Percentiles rank a stretch among this genome's conserved stretches.
phyloP scores from a whole-genome alignment of 2,888 invertebrate genomes.

The Eueremaeus valkanovi region DNA sequence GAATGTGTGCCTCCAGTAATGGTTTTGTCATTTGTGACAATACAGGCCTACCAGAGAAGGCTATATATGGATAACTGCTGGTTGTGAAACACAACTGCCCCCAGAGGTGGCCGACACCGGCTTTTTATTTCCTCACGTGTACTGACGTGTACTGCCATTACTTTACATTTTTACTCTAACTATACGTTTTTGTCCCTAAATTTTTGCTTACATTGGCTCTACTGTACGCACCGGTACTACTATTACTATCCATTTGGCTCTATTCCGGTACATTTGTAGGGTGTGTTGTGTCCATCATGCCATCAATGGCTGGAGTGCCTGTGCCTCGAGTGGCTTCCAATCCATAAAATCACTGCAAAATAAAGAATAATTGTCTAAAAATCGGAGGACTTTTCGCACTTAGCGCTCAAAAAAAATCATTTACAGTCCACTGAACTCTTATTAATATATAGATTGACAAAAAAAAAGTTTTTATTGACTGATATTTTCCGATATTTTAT shows the following conservation, averaged over 20 bases:
- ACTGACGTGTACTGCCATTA: not conserved
- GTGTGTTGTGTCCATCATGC: conserved; percentile 3
- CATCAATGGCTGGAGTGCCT: not conserved
- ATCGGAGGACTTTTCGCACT: too few species aligned
- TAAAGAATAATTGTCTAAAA: too few species aligned
- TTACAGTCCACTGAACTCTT: too few species aligned
- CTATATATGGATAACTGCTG: not conserved
- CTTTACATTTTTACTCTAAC: not conserved
- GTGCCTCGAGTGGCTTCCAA: not conserved
- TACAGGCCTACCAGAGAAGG: not conserved
- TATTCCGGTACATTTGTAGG: not conserved
- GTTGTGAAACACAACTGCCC: not conserved
- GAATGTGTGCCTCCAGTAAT: not conserved
- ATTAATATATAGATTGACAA: too few species aligned
- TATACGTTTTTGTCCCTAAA: not conserved
- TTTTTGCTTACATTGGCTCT: not conserved
- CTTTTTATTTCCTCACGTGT: not conserved
- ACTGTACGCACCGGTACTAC: not conserved
- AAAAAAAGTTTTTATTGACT: too few species aligned
- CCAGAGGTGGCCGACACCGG: not conserved
- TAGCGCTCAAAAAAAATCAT: too few species aligned
- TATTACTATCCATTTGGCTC: not conserved
- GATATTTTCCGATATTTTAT: too few species aligned
- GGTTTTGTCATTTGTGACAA: conserved; percentile 13
- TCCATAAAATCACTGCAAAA: too few species aligned